Evolutionary conservation across 2,113 vertebrate genomes (phyloP), one percentile per base, ranked within the genome.

Genomic region (Todiramphus saurophagus): DNA sequence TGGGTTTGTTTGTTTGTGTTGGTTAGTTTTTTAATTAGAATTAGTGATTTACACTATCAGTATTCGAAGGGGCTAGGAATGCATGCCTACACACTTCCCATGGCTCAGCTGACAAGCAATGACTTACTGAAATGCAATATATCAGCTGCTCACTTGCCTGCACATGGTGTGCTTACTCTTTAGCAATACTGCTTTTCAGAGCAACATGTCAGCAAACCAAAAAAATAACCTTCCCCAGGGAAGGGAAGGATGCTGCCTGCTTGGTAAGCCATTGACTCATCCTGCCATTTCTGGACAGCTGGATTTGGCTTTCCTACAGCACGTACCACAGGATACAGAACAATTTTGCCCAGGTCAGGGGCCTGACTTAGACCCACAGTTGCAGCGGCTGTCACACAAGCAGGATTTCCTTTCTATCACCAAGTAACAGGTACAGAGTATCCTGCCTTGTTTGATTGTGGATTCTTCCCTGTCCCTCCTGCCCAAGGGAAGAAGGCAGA

Each of bases 401-500:
- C 41, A 94, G 93, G 82, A 91, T 94, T 83, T 96, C 90, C 94
- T 88, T 76, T 87, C 73, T 33, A 5, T 77, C 35, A 58, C 7
- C 2, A 3, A 82, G 30, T 56, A 60, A 90, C 75, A 93, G 59
- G 75, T 80, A 88, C 20, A 50, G 43, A 1, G 0, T 43, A 81
- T 76, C 88, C 92, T 94, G 76, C 60, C 56, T 81, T 0, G 0
- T 24, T 56, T 66, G 43, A 9, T 5, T 68, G 63, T 19, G 64
- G 44, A 53, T 37, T 28, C 43, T 82, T 90, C 63, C 41, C 39
- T 51, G 17, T 64, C 74, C 55, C 41, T 69, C 37, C 72, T 37
- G 44, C 14, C 43, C 41, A 58, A 23, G 19, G 44, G 59, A 58
- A 83, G 21, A 90, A 17, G 18, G 41, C 51, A 89, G 68, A 89